These are phyloP conservation scores for Ceuthmochares aereus DNA, from an alignment of 2,113 vertebrate species.

Conservation along the genomic window DNA sequence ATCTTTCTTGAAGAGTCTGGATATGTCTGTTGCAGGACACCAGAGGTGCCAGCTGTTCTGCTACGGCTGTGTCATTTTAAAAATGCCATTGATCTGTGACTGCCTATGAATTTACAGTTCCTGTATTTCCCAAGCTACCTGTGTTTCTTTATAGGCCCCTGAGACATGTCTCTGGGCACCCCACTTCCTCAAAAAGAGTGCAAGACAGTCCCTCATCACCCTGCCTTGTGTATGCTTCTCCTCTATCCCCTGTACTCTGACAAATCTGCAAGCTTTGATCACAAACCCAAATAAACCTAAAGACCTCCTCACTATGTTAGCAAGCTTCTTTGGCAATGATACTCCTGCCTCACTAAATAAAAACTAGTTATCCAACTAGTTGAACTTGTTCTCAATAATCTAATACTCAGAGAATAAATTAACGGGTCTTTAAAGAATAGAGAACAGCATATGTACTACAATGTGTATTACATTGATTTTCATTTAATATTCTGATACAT, in stretches of 20 bases:
- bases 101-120: neutral
- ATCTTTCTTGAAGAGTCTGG: neutral
- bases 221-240: fast-evolving
- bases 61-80: neutral
- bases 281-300: neutral
- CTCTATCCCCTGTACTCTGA: fast-evolving
- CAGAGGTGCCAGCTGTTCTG: neutral
- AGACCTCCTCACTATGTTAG: neutral
- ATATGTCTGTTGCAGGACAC: fast-evolving
- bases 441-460: neutral
- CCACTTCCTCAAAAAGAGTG: neutral
- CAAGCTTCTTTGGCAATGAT: neutral
- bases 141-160: neutral
- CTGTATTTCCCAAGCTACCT: neutral
- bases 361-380: neutral
- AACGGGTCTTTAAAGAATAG: neutral
- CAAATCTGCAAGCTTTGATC: neutral
- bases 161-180: neutral
- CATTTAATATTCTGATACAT: neutral
- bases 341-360: neutral
- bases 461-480: neutral
- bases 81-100: neutral
- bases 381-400: neutral
- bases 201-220: neutral
- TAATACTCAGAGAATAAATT: neutral